Evolutionary conservation across 2,888 invertebrate species (phyloP), one percentile per base, ranked within the genome.

Genomic region (Dermolepida albohirtum): DNA sequence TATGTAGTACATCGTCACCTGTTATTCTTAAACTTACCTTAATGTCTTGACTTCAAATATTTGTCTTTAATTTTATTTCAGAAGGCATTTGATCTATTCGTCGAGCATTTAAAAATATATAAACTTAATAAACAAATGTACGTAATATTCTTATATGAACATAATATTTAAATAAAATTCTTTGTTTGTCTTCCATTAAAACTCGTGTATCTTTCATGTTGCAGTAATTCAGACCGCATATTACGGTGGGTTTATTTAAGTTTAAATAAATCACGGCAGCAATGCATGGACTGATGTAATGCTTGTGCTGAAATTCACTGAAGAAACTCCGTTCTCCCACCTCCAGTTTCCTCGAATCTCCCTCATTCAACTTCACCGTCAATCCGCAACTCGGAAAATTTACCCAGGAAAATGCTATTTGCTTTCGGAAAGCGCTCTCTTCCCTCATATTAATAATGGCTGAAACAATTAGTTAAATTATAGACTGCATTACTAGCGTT

Each of bases 381-480:
- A 11, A 47, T 8, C 49, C 49, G 22, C 22, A 17, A 49, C 49
- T 11, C 22, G 22, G 49, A 49, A 49, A 49, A 34, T 34, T 34
- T 34, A 34, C 34, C 49, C 22, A 17, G 63, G 69, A 66, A 70
- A 70, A 67, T 68, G 70, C 71, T 78, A 74, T 77, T 78, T 78
- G 75, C 75, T 62, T 75, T 71, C 72, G 65, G 73, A 75, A 77
- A 71, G 76, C 77, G 74, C 73, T 63, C 14, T 17, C 65, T 54
- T 73, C 73, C 75, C 76, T 75, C 75, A 75, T 79, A 81, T 82
- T 80, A 83, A 82, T 82, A 82, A 83, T 81, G 79, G 78, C 78
- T 76, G 74, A 77, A 81, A 80, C 82, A 82, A 83, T 83, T 83
- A 82, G 81, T 82, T 82, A 81, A 82, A 83, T 81, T 82, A 82